Conservation (phyloP, 2,888 invertebrate species). For the Colletes collaris region DNA sequence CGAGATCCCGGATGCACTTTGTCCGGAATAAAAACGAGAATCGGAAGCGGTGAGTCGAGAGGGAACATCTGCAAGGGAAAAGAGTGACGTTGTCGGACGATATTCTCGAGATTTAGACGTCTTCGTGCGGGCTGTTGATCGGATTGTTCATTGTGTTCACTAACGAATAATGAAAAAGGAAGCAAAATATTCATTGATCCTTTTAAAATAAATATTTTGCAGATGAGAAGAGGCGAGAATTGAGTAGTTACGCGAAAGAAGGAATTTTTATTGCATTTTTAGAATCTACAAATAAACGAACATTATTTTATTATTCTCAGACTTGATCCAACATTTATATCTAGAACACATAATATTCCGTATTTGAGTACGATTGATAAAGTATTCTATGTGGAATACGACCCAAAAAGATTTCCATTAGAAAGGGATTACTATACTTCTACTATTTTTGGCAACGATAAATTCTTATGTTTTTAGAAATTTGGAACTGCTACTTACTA, state of each 20-base stretch:
- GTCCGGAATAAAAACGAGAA: slow-evolving; percentile 27
- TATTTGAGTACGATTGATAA: no score
- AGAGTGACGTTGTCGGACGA: slow-evolving; percentile 17
- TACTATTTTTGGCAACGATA: background rate
- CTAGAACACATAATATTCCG: no score
- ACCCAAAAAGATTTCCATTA: no score
- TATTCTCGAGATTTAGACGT: slow-evolving; percentile 14
- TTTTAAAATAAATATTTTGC: no score
- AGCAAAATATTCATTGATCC: no score
- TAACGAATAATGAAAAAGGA: background rate
- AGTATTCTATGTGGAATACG: no score
- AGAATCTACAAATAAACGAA: no score
- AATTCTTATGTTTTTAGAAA: background rate
- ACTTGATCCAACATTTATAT: no score
- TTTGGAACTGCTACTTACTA: background rate
- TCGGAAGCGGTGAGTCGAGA: slow-evolving; percentile 12
- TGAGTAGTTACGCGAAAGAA: no score
- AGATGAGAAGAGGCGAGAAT: no score
- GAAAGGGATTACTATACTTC: background rate
- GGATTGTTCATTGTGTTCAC: background rate
- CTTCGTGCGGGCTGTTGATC: slow-evolving; percentile 7
- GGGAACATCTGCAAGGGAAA: slow-evolving; percentile 31
- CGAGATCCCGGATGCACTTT: slow-evolving; percentile 28
- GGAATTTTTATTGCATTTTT: no score
- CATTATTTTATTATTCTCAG: no score